Base-by-base conservation (phyloP, 1,140 invertebrate species). In the Chironomus tepperi region DNA sequence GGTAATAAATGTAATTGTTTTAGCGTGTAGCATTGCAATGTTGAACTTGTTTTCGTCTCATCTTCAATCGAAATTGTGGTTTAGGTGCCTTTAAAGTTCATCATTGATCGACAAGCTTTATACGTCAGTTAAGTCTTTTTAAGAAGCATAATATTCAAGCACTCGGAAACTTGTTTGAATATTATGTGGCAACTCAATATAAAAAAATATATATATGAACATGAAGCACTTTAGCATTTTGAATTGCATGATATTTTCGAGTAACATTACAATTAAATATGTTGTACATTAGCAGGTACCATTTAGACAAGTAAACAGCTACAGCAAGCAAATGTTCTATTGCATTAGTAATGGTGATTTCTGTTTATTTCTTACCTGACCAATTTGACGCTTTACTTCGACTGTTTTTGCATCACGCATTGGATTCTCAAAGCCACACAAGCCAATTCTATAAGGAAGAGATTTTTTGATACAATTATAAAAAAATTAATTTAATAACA, bases 341-440 rank as follows among this genome's bases (percentile, higher is more conserved):
- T 34, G 24, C 24, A 34, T n/a, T 15, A 42, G 15, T 74, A 67
- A 75, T 74, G 75, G 70, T 75, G 73, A 16, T 76, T 34, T 34
- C 5, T n/a, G n/a, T n/a, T n/a, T n/a, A n/a, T 34, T 34, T 85
- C 86, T 90, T 85, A 93, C 92, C 83, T 93, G 90, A 79, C 92
- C 93, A 84, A 97, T 95, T 83, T 95, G 92, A 85, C 92, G 88
- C 84, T 96, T 95, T 47, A 94, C 87, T 83, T 96, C 94, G 79
- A 96, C 93, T 76, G 94, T 96, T 84, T 96, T 95, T 76, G 88
- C 87, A 84, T 97, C 94, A 82, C 94, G 84, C 90, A 96, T 93
- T 75, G 95, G 94, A 85, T 97, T 97, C 81, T 97, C 94, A 81
- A 97, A 97, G 77, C 94, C 95, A 80, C 92, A 93, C 77, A 96